Base-by-base conservation (phyloP, 2,797 vertebrate species). In the Cynodonichthys magdalenae region DNA sequence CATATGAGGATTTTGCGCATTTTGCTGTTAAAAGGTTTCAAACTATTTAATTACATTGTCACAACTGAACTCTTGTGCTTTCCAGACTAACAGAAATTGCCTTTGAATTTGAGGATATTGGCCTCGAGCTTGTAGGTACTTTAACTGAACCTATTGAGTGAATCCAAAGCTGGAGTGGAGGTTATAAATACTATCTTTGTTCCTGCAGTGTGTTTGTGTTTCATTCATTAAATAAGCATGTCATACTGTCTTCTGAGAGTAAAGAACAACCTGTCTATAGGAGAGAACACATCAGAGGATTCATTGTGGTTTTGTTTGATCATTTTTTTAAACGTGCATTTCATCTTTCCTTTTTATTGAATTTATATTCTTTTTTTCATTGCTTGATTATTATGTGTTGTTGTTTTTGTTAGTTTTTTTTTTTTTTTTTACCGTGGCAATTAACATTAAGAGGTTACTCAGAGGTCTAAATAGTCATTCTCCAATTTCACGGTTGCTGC, bases 41-140 rank as follows among this genome's bases (percentile, higher is more conserved):
- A 70, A 68, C 57, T 91, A 90, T 92, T 93, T 92, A 92, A 92
- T 90, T 59, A 79, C 86, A 79, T 77, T 54, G 81, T 76, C 91
- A 92, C 88, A 79, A 90, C 92, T 81, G 54, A n/a, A 31, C 41
- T 48, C 53, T 59, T 53, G 47, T 19, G 34, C 84, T 80, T 65
- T 79, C 77, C 67, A 82, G 82, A 85, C 90, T 89, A 89, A 91
- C 82, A 79, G 81, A 85, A 80, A 85, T 76, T 85, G 83, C 49
- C 78, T 79, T 74, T 91, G 90, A 91, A 92, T 93, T 92, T 91
- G 91, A 87, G 89, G 82, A 92, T 90, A 90, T 92, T 87, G 91
- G 89, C 79, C 87, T 87, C 75, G 82, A 20, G 19, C 11, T 48
- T 19, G 18, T 47, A 19, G 87, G 89, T 87, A 86, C 90, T 91